Percentiles rank a stretch among this genome's conserved stretches.
phyloP scores from a whole-genome alignment of 2,888 invertebrate genomes.

The Calliphora vomitoria region DNA sequence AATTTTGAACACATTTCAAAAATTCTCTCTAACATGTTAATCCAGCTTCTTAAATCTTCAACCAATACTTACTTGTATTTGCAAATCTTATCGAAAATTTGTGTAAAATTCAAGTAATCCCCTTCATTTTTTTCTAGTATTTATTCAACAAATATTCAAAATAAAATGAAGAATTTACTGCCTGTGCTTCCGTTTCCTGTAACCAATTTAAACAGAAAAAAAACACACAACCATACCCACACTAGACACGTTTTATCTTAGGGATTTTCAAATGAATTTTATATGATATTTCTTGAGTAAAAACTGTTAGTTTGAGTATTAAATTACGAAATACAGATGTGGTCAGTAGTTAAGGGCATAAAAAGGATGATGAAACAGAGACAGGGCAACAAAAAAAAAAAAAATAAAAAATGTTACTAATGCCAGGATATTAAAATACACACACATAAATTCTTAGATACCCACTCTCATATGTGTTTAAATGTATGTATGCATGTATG shows the following conservation, averaged over 20 bases:
- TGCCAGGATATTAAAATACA: slow-evolving; percentile 25
- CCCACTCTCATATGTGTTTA: background rate
- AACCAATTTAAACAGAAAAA: slow-evolving; percentile 20
- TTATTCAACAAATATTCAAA: background rate
- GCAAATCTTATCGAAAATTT: slow-evolving; percentile 7
- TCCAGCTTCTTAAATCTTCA: background rate
- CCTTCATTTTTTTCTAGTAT: background rate
- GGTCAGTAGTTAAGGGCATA: slow-evolving; percentile 69
- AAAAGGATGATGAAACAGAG: background rate
- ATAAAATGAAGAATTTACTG: slow-evolving; percentile 43
- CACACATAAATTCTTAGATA: background rate
- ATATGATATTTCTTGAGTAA: slow-evolving; percentile 58
- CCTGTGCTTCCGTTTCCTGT: slow-evolving; percentile 18
- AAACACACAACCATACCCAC: background rate
- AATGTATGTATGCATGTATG: background rate
- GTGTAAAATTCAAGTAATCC: slow-evolving; percentile 15
- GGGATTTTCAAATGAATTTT: slow-evolving; percentile 69
- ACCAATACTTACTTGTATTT: background rate
- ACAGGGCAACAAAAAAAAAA: background rate
- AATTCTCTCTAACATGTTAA: background rate
- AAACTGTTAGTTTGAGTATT: slow-evolving; percentile 62
- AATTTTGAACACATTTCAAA: background rate
- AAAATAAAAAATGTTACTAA: background rate
- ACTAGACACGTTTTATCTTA: slow-evolving; percentile 61
- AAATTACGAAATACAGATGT: slow-evolving; percentile 70